A percentile compares a stretch with the other conserved stretches of the same genome.
These are phyloP conservation scores for Brenthis daphne DNA, from an alignment of 2,888 invertebrate genomes.

Conservation along the genomic window DNA sequence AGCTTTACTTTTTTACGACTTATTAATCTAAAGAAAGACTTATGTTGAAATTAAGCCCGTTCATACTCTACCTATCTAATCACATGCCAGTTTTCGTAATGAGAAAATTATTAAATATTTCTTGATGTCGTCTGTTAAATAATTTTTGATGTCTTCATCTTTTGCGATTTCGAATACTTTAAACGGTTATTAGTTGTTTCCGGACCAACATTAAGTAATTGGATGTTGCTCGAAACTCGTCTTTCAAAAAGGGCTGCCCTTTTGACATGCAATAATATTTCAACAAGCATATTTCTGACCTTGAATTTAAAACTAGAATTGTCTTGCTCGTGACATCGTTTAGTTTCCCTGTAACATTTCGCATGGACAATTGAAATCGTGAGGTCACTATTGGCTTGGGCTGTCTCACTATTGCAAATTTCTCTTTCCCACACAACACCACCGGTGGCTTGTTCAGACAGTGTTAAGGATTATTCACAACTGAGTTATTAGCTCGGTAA, in stretches of 20 bases:
- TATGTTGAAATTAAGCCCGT: constrained; percentile 29
- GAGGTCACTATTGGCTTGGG: constrained; percentile 77
- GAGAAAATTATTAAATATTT: neutral
- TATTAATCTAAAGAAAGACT: constrained; percentile 33
- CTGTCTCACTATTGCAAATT: constrained; percentile 74
- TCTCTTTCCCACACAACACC: constrained; percentile 74
- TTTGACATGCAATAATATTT: constrained; percentile 50
- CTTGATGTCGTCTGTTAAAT: no score
- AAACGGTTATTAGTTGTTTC: neutral
- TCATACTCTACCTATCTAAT: constrained; percentile 37
- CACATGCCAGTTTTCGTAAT: constrained; percentile 18
- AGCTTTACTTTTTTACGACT: constrained; percentile 36
- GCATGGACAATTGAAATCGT: constrained; percentile 81
- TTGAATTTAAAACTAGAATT: constrained; percentile 76
- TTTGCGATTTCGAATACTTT: neutral
- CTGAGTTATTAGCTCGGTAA: constrained; percentile 34
- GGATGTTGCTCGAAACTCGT: constrained; percentile 8
- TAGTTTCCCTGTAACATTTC: constrained; percentile 75
- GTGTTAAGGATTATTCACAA: constrained; percentile 40
- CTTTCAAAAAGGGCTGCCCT: constrained; percentile 17
- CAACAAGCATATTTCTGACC: constrained; percentile 70
- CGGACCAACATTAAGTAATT: neutral
- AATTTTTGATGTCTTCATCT: no score
- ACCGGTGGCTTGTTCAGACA: constrained; percentile 55
- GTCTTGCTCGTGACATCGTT: constrained; percentile 77